Conservation (phyloP, 2,888 invertebrate species). For the Oasisia sp. region DNA sequence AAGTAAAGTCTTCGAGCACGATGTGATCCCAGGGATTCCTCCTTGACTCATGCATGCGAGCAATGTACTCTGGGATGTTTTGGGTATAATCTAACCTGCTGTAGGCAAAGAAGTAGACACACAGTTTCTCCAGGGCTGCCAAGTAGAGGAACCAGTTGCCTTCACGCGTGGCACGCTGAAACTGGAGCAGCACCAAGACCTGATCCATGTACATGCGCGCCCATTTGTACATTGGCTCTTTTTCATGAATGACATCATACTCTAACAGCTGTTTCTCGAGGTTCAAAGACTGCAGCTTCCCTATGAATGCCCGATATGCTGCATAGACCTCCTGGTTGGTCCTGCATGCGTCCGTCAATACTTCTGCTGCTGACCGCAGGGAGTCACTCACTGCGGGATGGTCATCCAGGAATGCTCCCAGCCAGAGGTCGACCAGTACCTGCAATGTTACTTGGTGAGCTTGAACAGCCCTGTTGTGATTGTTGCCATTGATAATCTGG, state of each 20-base stretch:
- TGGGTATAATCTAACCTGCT: constrained; percentile 27
- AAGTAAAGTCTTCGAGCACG: constrained; percentile 24
- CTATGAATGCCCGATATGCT: neutral
- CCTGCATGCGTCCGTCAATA: neutral
- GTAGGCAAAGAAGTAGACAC: constrained; percentile 24
- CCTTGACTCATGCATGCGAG: constrained; percentile 29
- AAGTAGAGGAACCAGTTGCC: constrained; percentile 29
- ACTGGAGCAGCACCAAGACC: constrained; percentile 29
- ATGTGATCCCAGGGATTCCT: constrained; percentile 33
- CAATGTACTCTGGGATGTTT: constrained; percentile 33
- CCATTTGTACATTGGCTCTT: constrained; percentile 24
- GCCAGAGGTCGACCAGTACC: neutral
- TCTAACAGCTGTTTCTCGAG: neutral
- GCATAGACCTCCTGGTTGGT: neutral
- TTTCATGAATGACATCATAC: constrained; percentile 25
- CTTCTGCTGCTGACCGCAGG: neutral
- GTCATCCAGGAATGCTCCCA: constrained; percentile 13
- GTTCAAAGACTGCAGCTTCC: neutral
- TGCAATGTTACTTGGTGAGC: constrained; percentile 18
- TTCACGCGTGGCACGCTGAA: constrained; percentile 25
- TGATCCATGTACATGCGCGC: constrained; percentile 23
- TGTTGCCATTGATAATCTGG: constrained; percentile 31
- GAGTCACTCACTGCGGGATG: neutral
- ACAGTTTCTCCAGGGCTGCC: constrained; percentile 28
- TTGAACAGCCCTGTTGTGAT: constrained; percentile 29